Conservation (phyloP, 2,888 invertebrate genomes). For the Miltochrista miniata region DNA sequence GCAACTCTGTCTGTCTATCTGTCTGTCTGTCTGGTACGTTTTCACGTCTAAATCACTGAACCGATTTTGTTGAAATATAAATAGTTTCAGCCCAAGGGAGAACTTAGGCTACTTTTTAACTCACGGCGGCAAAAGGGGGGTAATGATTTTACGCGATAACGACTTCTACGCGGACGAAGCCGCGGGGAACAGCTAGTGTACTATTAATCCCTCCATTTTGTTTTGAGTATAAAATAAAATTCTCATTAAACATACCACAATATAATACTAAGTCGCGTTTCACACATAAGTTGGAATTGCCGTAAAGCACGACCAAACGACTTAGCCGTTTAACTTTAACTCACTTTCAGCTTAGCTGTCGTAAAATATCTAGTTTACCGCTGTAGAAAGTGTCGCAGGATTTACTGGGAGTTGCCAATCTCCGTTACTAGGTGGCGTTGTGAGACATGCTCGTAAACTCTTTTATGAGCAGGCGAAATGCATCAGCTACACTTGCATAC, state of each 20-base stretch:
- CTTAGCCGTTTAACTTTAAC: constrained; percentile 70
- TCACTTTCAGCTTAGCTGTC: constrained; percentile 56
- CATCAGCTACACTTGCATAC: constrained; percentile 40
- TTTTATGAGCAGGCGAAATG: constrained; percentile 58
- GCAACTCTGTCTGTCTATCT: too few relatives aligned
- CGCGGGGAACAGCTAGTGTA: too few relatives aligned
- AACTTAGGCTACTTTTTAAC: too few relatives aligned
- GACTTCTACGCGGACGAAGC: too few relatives aligned
- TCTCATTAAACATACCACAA: constrained; percentile 18
- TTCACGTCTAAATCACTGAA: too few relatives aligned
- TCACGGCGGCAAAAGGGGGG: too few relatives aligned
- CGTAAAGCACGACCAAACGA: constrained; percentile 59
- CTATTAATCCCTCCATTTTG: not conserved
- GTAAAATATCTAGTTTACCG: constrained; percentile 68
- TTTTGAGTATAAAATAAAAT: constrained; percentile 15
- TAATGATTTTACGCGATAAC: too few relatives aligned
- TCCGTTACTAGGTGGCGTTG: constrained; percentile 69
- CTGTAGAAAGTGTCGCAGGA: constrained; percentile 44
- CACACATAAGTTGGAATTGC: constrained; percentile 38
- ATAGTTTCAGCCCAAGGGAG: too few relatives aligned
- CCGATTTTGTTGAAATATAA: too few relatives aligned
- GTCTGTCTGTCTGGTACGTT: too few relatives aligned
- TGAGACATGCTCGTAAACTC: constrained; percentile 63
- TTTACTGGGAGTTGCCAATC: constrained; percentile 67
- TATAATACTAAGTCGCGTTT: constrained; percentile 25